A percentile compares a stretch with the other conserved stretches of the same genome.
Evolutionary conservation across 2,797 vertebrate genomes (phyloP).

Genomic region (Tangara arthus): DNA sequence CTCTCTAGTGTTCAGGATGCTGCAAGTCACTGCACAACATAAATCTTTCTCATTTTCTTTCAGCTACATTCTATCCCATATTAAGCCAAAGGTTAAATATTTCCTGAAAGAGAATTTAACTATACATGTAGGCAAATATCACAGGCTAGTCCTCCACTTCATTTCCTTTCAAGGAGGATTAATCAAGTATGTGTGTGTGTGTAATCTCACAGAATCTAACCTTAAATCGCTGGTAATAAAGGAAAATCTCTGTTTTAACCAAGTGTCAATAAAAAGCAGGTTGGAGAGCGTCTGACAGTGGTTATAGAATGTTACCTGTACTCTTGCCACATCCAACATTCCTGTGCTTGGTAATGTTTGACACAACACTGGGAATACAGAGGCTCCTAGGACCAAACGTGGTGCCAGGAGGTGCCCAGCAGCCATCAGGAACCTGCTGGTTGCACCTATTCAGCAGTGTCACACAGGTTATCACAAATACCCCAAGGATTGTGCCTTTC

Average conservation of each 20-base stretch:
- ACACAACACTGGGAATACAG: background rate
- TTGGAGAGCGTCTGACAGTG: background rate
- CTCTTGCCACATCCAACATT: rapidly evolving
- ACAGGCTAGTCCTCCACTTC: background rate
- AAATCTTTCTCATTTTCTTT: background rate
- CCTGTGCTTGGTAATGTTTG: background rate
- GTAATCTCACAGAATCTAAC: background rate
- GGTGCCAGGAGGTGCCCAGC: background rate
- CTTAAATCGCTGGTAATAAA: background rate
- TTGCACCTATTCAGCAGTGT: background rate
- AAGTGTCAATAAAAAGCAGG: background rate
- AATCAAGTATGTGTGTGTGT: background rate
- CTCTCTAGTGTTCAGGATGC: background rate
- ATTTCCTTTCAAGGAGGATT: background rate
- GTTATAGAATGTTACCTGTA: background rate
- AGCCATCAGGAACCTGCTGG: background rate
- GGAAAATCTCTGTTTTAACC: background rate
- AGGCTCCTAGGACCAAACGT: background rate
- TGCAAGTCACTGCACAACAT: background rate
- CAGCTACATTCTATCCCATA: background rate
- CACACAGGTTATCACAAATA: background rate
- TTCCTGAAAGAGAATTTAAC: background rate
- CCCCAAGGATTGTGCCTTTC: background rate
- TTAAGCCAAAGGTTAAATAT: background rate
- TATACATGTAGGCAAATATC: background rate